Conservation (phyloP, 2,888 invertebrate species). For the Nasonovia ribisnigri region DNA sequence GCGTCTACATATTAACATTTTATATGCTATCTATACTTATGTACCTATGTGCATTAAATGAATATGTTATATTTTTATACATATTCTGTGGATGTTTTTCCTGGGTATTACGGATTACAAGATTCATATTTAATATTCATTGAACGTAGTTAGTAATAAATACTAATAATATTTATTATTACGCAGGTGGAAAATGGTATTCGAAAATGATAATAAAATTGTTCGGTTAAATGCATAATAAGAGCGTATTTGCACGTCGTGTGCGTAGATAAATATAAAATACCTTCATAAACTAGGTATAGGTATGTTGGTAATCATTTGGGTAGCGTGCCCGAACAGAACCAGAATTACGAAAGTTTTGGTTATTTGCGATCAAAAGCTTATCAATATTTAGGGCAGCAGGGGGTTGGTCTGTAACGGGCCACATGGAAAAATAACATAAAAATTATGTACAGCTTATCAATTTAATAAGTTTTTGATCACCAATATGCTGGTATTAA, state of each 20-base stretch:
- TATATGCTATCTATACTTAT: not conserved
- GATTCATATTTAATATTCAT: not conserved
- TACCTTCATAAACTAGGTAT: not conserved
- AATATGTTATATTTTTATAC: not conserved
- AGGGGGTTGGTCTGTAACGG: too few relatives aligned
- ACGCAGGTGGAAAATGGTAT: not conserved
- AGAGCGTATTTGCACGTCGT: not conserved
- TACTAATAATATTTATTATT: not conserved
- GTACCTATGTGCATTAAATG: not conserved
- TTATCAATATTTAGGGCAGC: too few relatives aligned
- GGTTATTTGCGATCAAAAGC: not conserved
- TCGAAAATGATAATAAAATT: not conserved
- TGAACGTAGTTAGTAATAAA: not conserved
- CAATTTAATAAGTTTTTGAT: too few relatives aligned
- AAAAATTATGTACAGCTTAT: too few relatives aligned
- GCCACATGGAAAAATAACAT: too few relatives aligned
- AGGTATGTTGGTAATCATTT: not conserved
- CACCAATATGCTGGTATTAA: not conserved
- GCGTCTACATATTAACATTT: not conserved
- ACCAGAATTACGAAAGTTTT: not conserved
- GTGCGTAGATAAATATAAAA: not conserved
- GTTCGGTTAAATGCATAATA: not conserved
- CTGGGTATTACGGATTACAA: not conserved
- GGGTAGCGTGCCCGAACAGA: not conserved
- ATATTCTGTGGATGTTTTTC: not conserved